Base-by-base conservation (phyloP, 2,888 invertebrate species). In the Rotaria macrura region DNA sequence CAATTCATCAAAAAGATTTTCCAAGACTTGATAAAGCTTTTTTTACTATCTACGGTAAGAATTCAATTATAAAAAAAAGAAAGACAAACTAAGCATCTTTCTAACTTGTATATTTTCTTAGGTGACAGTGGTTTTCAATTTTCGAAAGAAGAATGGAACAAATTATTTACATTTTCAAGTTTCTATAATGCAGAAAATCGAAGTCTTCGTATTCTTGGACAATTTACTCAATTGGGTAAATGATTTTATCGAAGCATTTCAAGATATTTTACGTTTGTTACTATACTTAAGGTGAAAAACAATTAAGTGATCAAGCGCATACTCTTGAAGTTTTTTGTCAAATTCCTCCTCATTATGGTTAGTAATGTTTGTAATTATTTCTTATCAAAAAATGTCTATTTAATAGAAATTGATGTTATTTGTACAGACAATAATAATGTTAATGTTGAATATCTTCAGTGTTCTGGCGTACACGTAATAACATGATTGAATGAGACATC, bases 401-500 rank as follows among this genome's bases (percentile, higher is more conserved):
- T 65, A 0, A 2, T 17, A 79, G 79, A 79, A 79, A 9, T 79
- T n/a, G 79, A 79, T 79, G n/a, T 79, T 43, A 40, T 38, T 43
- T 79, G 79, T 79, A n/a, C n/a, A 23, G 79, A 79, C n/a, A 79
- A 79, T 79, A 79, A 79, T 79, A 43, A 79, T 79, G 79, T 43
- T 43, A 79, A 43, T 79, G n/a, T 79, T 40, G 43, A 79, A n/a
- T 43, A 79, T 79, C 17, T 79, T 14, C 43, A 79, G 2, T 25
- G n/a, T 40, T n/a, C 79, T 79, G 7, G 79, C 17, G 43, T 79
- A 10, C 23, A 79, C n/a, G 65, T 65, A 38, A 65, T 2, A 65
- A 57, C 14, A 1, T 7, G 4, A 52, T 2, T 52, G 10, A 4
- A 52, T 52, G n/a, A n/a, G n/a, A n/a, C n/a, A n/a, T 23, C 23